phyloP scores from a whole-genome alignment of 1,140 invertebrate species.

The Leptinotarsa lineolata region DNA sequence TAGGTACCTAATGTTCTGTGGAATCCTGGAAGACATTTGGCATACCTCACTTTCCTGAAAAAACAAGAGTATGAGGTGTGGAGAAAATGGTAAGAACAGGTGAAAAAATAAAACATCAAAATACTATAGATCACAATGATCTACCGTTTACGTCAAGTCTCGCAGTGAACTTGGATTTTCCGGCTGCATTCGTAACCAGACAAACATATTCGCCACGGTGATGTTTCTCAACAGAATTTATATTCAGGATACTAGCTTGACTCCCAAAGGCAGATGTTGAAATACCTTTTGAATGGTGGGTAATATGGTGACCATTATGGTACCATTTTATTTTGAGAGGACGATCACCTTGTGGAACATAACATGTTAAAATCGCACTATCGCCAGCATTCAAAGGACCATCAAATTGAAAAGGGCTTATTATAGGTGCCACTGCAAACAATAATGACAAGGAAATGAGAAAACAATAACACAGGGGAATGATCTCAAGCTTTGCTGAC shows the following conservation, averaged over 20 bases:
- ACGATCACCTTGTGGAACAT: conserved; percentile 76
- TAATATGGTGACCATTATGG: conserved; percentile 60
- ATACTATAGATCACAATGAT: conserved; percentile 5
- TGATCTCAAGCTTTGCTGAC: background rate
- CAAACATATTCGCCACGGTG: conserved; percentile 67
- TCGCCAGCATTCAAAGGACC: conserved; percentile 73
- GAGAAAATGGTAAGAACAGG: conserved; percentile 7
- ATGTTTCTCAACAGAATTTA: conserved; percentile 60
- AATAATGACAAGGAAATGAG: background rate
- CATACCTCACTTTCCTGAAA: conserved; percentile 55
- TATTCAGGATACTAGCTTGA: conserved; percentile 63
- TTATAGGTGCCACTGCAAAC: conserved; percentile 58
- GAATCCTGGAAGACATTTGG: conserved; percentile 56
- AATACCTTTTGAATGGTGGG: conserved; percentile 49
- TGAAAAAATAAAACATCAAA: conserved; percentile 4
- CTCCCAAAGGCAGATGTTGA: conserved; percentile 58
- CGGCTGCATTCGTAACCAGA: conserved; percentile 61
- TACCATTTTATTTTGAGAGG: conserved; percentile 76
- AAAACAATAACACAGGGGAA: background rate
- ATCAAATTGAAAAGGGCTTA: conserved; percentile 61
- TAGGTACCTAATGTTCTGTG: conserved; percentile 63
- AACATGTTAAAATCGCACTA: conserved; percentile 70
- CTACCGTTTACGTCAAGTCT: conserved; percentile 65
- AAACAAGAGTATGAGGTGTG: conserved; percentile 13
- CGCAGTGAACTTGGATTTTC: conserved; percentile 57